phyloP scores from a whole-genome alignment of 2,113 vertebrate species.

The Thunnus thynnus region DNA sequence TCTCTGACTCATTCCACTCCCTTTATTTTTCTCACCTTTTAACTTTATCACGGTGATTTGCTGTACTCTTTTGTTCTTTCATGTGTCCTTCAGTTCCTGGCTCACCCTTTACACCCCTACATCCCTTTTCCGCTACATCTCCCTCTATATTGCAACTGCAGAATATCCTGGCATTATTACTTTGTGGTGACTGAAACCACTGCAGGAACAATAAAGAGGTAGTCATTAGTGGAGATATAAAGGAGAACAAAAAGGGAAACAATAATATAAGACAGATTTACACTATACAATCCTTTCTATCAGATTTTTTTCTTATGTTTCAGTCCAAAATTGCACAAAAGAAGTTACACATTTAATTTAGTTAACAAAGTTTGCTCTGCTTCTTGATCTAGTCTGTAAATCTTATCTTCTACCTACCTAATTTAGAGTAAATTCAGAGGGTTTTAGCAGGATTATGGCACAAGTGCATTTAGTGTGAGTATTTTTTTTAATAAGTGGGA shows the following conservation, averaged over 20 bases:
- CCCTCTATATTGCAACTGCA: not conserved
- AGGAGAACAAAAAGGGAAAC: not conserved
- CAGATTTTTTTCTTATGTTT: not conserved
- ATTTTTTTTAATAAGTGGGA: too few relatives aligned
- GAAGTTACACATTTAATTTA: not conserved
- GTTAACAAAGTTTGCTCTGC: not conserved
- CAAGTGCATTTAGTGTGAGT: not conserved
- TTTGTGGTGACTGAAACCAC: constrained; percentile 7
- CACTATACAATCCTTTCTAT: not conserved
- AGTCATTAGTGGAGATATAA: not conserved
- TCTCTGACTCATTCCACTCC: constrained; percentile 34
- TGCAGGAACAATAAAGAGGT: constrained; percentile 11
- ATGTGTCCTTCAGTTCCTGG: not conserved
- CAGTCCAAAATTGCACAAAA: not conserved
- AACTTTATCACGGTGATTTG: not conserved
- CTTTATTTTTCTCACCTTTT: constrained; percentile 11
- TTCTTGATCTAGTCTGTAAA: not conserved
- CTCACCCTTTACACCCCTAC: not conserved
- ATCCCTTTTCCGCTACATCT: not conserved
- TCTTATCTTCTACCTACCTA: not conserved
- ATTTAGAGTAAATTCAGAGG: not conserved
- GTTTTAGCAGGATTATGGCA: not conserved
- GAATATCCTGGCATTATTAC: constrained; percentile 32
- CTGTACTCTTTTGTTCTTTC: not conserved
- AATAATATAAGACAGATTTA: not conserved